phyloP scores from a whole-genome alignment of 2,113 vertebrate genomes.

The Falcunculus frontatus region DNA sequence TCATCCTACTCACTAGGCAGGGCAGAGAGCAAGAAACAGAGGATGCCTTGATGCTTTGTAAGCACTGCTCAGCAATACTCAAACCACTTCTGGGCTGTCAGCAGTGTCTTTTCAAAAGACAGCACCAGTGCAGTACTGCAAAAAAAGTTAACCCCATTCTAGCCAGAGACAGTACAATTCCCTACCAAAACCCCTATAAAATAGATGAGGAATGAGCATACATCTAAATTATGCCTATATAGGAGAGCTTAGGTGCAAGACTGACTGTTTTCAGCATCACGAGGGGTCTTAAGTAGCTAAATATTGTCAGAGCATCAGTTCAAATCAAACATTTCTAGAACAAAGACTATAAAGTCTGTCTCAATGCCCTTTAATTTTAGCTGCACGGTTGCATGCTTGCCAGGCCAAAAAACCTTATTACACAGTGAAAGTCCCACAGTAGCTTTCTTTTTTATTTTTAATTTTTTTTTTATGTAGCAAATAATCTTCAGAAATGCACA shows the following conservation, averaged over 20 bases:
- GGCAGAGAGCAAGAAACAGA: not conserved
- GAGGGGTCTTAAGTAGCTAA: not conserved
- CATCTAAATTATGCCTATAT: not conserved
- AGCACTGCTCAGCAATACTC: not conserved
- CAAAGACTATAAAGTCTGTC: not conserved
- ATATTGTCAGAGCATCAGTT: not conserved
- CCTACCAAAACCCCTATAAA: not conserved
- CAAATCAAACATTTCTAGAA: not conserved
- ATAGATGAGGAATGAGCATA: not conserved
- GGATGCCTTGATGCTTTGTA: not conserved
- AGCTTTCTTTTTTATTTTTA: accelerated
- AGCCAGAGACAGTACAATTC: not conserved
- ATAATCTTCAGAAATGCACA: not conserved
- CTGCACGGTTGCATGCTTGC: not conserved
- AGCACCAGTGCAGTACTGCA: not conserved
- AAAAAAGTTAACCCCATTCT: not conserved
- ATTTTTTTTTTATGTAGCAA: not conserved
- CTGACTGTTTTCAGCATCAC: not conserved
- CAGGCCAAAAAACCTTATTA: not conserved
- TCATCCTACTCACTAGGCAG: not conserved
- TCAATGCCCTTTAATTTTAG: not conserved
- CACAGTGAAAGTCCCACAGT: not conserved
- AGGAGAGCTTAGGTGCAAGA: not conserved
- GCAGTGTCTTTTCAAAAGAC: not conserved
- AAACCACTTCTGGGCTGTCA: not conserved